phyloP scores from a whole-genome alignment of 2,113 vertebrate genomes.

The Collichthys lucidus region DNA sequence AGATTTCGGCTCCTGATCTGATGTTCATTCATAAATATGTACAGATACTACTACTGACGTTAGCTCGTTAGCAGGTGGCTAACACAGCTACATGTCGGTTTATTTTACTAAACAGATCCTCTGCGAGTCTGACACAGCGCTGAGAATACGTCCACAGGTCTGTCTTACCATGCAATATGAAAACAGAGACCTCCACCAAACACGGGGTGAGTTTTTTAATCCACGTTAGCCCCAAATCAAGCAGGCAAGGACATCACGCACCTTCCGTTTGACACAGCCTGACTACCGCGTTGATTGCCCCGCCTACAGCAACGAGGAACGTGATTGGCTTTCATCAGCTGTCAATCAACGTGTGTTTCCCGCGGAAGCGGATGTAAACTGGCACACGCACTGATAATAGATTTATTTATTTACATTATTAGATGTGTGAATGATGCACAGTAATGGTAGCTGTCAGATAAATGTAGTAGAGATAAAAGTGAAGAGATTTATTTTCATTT shows the following conservation, averaged over 20 bases:
- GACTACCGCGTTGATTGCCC: slow-evolving; percentile 37
- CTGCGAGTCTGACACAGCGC: accelerated
- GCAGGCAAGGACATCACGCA: slow-evolving; percentile 69
- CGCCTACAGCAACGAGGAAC: background rate
- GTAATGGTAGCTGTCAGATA: too few species aligned
- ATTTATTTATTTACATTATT: too few species aligned
- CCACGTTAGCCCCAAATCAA: slow-evolving; percentile 1
- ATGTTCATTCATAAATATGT: background rate
- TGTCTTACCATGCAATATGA: slow-evolving; percentile 35
- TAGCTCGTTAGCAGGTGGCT: slow-evolving; percentile 16
- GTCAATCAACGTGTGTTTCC: slow-evolving; percentile 29
- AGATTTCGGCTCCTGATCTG: background rate
- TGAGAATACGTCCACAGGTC: background rate
- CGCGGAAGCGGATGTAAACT: slow-evolving; percentile 14
- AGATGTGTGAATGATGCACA: too few species aligned
- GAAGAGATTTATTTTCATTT: too few species aligned
- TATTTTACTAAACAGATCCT: background rate
- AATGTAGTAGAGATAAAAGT: too few species aligned
- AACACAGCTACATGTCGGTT: background rate
- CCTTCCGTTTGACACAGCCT: accelerated
- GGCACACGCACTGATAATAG: too few species aligned
- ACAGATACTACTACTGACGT: background rate
- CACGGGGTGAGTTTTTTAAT: background rate
- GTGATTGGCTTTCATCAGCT: slow-evolving; percentile 48
- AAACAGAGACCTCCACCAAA: background rate